Evolutionary conservation across 2,888 invertebrate genomes (phyloP).

Genomic region (Diplazon laetatorius): DNA sequence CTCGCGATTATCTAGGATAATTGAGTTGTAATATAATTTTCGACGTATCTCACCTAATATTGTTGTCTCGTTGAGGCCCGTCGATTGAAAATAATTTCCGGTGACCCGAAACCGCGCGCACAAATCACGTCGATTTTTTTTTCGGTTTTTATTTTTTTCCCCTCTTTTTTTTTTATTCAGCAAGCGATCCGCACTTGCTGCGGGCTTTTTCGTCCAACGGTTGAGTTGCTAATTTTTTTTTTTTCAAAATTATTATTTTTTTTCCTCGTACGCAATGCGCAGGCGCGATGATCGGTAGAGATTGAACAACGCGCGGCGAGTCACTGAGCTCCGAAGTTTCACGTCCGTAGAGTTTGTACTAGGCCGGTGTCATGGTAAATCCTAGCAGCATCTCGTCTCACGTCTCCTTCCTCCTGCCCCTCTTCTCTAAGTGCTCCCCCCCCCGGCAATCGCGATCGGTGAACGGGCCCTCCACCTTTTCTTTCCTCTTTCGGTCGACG

Average conservation of each 20-base stretch:
- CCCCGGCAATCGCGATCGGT: slow-evolving; percentile 5
- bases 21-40: too few species aligned
- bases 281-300: too few species aligned
- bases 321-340: slow-evolving; percentile 73
- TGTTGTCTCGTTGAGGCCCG: background rate
- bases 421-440: too few species aligned
- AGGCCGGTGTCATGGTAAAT: slow-evolving; percentile 61
- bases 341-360: slow-evolving; percentile 63
- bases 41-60: slow-evolving; percentile 14
- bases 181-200: too few species aligned
- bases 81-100: background rate
- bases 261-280: too few species aligned
- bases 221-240: too few species aligned
- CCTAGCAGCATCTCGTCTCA: slow-evolving; percentile 59
- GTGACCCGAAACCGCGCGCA: background rate
- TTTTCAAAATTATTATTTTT: too few species aligned
- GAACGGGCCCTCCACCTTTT: slow-evolving; percentile 18
- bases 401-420: too few species aligned
- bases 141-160: too few species aligned
- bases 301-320: slow-evolving; percentile 69
- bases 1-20: too few species aligned
- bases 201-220: too few species aligned
- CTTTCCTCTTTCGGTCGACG: slow-evolving; percentile 40
- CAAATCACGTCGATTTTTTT: background rate
- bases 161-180: too few species aligned